Evolutionary conservation across 2,113 vertebrate species (phyloP), one percentile per base, ranked within the genome.

Genomic region (Hipposideros armiger): DNA sequence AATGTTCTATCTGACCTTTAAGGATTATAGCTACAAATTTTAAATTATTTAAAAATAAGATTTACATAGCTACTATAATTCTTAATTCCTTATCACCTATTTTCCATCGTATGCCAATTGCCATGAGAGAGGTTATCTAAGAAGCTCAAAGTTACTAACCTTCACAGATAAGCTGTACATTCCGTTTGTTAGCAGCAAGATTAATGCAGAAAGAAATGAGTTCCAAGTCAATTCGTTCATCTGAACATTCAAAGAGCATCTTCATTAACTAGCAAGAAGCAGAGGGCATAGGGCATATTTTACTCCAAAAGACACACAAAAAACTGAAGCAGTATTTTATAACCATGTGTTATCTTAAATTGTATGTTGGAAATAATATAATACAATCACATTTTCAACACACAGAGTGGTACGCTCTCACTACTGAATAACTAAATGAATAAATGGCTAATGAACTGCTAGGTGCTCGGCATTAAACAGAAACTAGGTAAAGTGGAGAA

Each of bases 121-220:
- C 7, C 19, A 56, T 80, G n/a, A 19, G 32, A 47, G 50, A 66
- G 16, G 64, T 80, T 73, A 58, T 60, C 52, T 40, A 11, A 10
- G 50, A 77, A 88, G 58, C 50, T 78, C 83, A 40, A 32, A 62
- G 19, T 42, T 9, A 52, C 93, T 97, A 95, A 99, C 99, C 99
- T 99, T 99, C 99, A 98, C 99, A 99, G 96, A 99, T 99, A 66
- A 99, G 98, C 82, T 99, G 99, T 5, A 99, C 99, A 14, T 99
- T 99, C 97, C 98, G 99, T 97, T 99, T 99, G 98, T 99, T 99
- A 87, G 99, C 99, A 96, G 99, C 99, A 97, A 99, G 98, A 97
- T 99, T 99, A 98, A 99, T 99, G 98, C 99, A 99, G 98, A 99
- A 99, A 88, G 99, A 99, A 98, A 99, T 99, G 91, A 99, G 98